Evolutionary conservation across 92 coral and sea anemone species (phyloP), one percentile per base, ranked within the genome.

Genomic region (Bergia sp.): DNA sequence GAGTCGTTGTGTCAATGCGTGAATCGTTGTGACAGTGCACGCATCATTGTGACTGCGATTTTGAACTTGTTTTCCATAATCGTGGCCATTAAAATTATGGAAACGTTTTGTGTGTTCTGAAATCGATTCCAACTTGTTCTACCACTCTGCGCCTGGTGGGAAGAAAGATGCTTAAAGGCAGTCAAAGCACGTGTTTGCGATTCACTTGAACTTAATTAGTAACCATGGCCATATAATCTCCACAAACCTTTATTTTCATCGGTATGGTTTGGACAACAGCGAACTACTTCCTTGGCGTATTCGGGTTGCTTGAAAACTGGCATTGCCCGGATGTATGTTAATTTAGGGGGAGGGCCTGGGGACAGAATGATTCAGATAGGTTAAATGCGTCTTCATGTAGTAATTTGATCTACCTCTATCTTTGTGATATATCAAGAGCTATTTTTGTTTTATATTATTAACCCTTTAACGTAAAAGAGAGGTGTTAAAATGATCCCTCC

Each of bases 191-290:
- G 23, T 61, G 18, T 3, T 61, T 0, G 7, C 23, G 0, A 61
- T 61, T 16, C n/a, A 12, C 2, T 23, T 2, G 69, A 61, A 7
- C 0, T 61, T 61, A 0, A 61, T 18, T 61, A 1, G 69, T 61
- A 61, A 61, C 69, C 69, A 61, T 16, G 69, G 29, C 20, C 18
- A 61, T 13, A 21, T 61, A 29, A 20, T 2, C 7, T 76, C 87
- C 38, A 71, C 79, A 69, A 71, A 84, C 87, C 87, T 84, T 84
- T 84, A 50, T 84, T 84, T 55, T 82, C 90, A 16, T 84, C 87
- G 18, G 98, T 95, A 79, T 97, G 99, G 90, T 97, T 97, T 15
- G 98, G 96, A 84, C 99, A 97, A 85, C 99, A 97, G 84, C 99
- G 98, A 0, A 97, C 99, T 38, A 97, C 90, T 76, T 97, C 99